Conservation (phyloP, 2,888 invertebrate species). For the Pediacus dermestoides region DNA sequence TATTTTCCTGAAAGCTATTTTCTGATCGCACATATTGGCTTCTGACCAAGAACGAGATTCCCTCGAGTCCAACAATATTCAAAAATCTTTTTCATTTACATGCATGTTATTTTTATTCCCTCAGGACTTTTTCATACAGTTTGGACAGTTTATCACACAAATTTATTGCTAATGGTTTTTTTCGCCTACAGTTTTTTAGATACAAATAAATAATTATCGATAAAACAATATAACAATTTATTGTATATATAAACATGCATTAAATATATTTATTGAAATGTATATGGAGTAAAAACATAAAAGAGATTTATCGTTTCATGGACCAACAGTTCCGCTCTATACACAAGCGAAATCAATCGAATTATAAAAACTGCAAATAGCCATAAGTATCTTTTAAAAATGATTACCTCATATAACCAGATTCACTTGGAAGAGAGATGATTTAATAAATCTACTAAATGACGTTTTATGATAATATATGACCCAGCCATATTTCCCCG, state of each 20-base stretch:
- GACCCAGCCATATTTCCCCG: constrained; percentile 41
- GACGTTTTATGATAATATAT: constrained; percentile 52
- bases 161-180: no score
- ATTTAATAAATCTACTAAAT: constrained; percentile 51
- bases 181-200: no score
- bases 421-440: constrained; percentile 45
- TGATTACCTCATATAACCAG: constrained; percentile 47
- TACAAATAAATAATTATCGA: no score
- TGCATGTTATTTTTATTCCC: constrained; percentile 21
- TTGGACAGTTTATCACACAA: no score
- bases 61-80: constrained; percentile 42
- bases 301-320: no score
- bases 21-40: constrained; percentile 46
- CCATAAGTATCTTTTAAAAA: constrained; percentile 41
- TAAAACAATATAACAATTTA: no score
- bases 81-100: constrained; percentile 32
- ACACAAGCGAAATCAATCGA: constrained; percentile 28
- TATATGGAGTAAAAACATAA: no score
- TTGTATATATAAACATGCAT: no score
- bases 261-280: no score
- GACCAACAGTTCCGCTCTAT: no score
- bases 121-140: constrained; percentile 21
- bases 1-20: constrained; percentile 50
- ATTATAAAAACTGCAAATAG: constrained; percentile 36
- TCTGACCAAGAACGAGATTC: constrained; percentile 34